Evolutionary conservation across 2,888 invertebrate genomes (phyloP), one percentile per base, ranked within the genome.

Genomic region (Stenolophus ochropezus): DNA sequence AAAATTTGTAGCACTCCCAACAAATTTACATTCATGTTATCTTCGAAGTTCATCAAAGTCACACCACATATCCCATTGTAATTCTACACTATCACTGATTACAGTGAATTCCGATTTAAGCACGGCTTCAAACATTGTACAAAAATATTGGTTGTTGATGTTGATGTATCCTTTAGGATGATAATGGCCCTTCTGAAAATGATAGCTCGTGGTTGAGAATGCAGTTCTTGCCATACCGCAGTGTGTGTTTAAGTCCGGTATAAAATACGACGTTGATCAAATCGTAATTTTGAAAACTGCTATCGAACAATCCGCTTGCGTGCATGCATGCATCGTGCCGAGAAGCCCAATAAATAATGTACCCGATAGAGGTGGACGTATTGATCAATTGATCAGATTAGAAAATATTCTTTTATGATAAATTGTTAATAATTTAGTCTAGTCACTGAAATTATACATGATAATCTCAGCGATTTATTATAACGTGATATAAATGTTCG

Each of bases 401-500:
- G 65, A 69, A 69, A 69, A 33, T 69, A 61, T 69, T 33, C 33
- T 69, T 69, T 69, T 33, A 69, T 69, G 65, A 33, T 69, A 69
- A 69, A 69, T 69, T 69, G 65, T 69, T 69, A 33, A 69, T 69
- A 69, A 69, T 69, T 69, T 33, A 69, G 33, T 69, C 14, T 18
- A 61, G 61, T 61, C 61, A 61, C 61, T 61, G 61, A 61, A 61
- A 69, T 69, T 69, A 69, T 69, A 69, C 65, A 27, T 27, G 33
- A 69, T 69, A 69, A 69, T 69, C 65, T 69, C 16, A 69, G 65
- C 33, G 33, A 69, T 69, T 69, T 69, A 69, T 69, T 69, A 69
- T 69, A 69, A 69, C 65, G 27, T 69, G 65, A 69, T 69, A 69
- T 33, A 69, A 16, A 33, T 27, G 65, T 8, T 33, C 5, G 18